Base-by-base conservation (phyloP, 1,140 invertebrate genomes). In the Myzus persicae region DNA sequence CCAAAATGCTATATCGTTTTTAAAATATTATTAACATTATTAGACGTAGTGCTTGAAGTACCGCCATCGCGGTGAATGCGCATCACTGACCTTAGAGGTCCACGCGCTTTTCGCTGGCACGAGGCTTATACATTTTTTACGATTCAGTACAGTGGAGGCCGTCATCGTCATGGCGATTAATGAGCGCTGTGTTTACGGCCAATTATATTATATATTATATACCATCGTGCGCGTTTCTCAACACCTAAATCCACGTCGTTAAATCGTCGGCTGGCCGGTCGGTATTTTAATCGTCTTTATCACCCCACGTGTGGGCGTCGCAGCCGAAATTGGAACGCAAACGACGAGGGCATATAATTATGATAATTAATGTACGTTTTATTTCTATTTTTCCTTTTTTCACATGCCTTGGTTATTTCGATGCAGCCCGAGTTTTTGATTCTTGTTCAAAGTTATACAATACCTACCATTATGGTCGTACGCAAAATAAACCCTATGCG, bases 231-330 rank as follows among this genome's bases (percentile, higher is more conserved):
- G 48, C 46, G 44, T 89, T 54, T 54, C 88, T 54, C 88, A 54
- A 51, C 36, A 38, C 48, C 48, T 89, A 89, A 89, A 54, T 89
- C 88, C 36, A 3, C 48, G n/a, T 89, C 88, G 48, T 89, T 38
- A 89, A 89, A 51, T 48, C 22, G 88, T 40, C 36, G 88, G 1
- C 31, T 22, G 87, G 1, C 85, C 76, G 46, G 20, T 89, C 36
- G 46, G 87, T n/a, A 38, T 89, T 89, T 54, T 54, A 89, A 89
- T 89, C 88, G 88, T 6, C 11, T 89, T 89, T 54, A 89, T 89
- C 38, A 38, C 88, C 48, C 11, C 38, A 2, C 26, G 31, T 18
- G 40, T 26, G 24, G 26, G 84, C 42, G 42, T 76, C 59, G n/a
- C n/a, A 76, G n/a, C 0, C 18, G 40, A 1, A 87, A n/a, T 87